Evolutionary conservation across 2,888 invertebrate species (phyloP).

Genomic region (Phrixothrix hirtus): DNA sequence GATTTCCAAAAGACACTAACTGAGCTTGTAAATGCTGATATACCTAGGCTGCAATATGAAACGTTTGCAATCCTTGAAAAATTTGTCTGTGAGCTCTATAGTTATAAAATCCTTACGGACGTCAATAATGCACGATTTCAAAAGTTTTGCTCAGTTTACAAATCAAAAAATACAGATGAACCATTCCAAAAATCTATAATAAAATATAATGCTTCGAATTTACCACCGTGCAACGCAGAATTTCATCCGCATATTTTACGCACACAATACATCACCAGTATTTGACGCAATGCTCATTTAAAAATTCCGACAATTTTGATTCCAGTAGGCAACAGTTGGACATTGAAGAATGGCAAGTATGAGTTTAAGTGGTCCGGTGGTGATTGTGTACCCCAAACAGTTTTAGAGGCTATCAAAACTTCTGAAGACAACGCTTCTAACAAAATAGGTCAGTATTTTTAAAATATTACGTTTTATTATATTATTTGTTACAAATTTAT

Average conservation of each 20-base stretch:
- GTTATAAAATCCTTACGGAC: too few species aligned
- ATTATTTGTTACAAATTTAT: too few species aligned
- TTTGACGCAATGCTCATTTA: not conserved
- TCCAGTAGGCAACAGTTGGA: not conserved
- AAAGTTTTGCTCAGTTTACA: not conserved
- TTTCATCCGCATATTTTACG: not conserved
- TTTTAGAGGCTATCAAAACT: too few species aligned
- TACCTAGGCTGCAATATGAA: slow-evolving; percentile 10
- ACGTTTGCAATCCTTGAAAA: slow-evolving; percentile 14
- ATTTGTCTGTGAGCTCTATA: slow-evolving; percentile 16
- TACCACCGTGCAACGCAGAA: not conserved
- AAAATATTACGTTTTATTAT: too few species aligned
- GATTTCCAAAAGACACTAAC: slow-evolving; percentile 9
- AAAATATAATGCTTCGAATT: not conserved
- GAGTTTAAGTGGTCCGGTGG: not conserved
- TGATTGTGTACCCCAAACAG: too few species aligned
- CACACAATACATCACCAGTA: not conserved
- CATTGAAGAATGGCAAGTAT: not conserved
- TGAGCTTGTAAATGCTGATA: slow-evolving; percentile 8
- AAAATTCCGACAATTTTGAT: not conserved
- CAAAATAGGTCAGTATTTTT: too few species aligned
- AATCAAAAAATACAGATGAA: not conserved
- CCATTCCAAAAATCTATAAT: not conserved
- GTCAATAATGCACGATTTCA: not conserved
- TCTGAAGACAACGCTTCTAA: too few species aligned